Evolutionary conservation across 2,797 vertebrate species (phyloP).

Genomic region (Gambelia wislizenii): DNA sequence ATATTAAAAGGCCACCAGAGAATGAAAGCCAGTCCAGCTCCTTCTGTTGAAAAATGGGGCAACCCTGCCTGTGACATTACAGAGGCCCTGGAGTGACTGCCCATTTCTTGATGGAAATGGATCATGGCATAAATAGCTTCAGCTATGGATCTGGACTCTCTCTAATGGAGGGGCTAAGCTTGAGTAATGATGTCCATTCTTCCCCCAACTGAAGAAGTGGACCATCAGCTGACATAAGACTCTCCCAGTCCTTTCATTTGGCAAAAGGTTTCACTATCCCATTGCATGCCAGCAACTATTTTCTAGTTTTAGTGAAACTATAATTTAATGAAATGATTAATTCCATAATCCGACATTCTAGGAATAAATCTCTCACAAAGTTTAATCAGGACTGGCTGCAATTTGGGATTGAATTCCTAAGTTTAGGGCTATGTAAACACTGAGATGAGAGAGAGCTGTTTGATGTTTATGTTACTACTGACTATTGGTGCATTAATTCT

Average conservation of each 20-base stretch:
- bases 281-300: constrained; percentile 18
- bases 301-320: not conserved
- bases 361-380: constrained; percentile 7
- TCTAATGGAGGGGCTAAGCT: not conserved
- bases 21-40: no score
- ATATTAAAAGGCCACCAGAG: not conserved
- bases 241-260: not conserved
- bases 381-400: not conserved
- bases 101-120: not conserved
- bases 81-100: not conserved
- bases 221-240: not conserved
- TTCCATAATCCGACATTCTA: constrained; percentile 3
- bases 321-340: constrained; percentile 23
- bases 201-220: not conserved
- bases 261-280: not conserved
- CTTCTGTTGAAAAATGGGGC: not conserved
- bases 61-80: not conserved
- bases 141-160: not conserved
- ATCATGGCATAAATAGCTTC: not conserved
- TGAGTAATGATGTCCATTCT: not conserved
- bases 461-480: constrained; percentile 29
- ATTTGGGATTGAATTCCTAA: constrained; percentile 2
- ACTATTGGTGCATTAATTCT: constrained; percentile 9
- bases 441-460: constrained; percentile 1
- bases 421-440: constrained; percentile 18